These are phyloP conservation scores for Acanthurus leucopareius DNA, from an alignment of 2,797 vertebrate genomes.

Conservation along the genomic window DNA sequence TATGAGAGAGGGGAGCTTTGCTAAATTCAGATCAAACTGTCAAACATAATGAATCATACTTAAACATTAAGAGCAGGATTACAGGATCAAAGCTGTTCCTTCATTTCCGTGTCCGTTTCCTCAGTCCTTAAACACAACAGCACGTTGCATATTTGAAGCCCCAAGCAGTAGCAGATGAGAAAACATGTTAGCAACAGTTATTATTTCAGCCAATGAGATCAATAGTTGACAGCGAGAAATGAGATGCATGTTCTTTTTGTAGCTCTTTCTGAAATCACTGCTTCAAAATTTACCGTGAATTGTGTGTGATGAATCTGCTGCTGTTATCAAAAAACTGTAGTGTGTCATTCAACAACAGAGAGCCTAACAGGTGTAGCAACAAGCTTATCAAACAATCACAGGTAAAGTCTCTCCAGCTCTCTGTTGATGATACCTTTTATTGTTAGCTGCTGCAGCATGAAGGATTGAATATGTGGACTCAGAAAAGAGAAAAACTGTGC, in stretches of 20 bases:
- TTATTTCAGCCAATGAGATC: background rate
- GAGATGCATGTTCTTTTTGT: background rate
- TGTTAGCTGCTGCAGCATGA: constrained; percentile 16
- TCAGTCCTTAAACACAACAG: background rate
- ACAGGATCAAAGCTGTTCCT: background rate
- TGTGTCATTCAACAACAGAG: background rate
- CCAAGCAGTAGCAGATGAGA: background rate
- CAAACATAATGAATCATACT: no score
- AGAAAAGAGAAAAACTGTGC: constrained; percentile 14
- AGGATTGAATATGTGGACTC: constrained; percentile 20
- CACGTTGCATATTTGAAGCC: no score
- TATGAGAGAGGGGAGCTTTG: no score
- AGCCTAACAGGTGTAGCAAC: background rate
- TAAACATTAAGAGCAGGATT: background rate
- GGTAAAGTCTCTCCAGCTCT: background rate
- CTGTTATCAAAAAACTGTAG: background rate
- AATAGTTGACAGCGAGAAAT: background rate
- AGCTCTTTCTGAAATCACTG: background rate
- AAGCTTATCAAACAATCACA: constrained; percentile 15
- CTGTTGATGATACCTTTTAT: constrained; percentile 12
- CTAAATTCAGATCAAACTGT: no score
- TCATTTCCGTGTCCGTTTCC: background rate
- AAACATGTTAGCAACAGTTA: background rate
- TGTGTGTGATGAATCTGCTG: background rate
- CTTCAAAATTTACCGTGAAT: background rate